Percentiles rank a stretch among this genome's conserved stretches.
Conservation (phyloP, 2,113 vertebrate species). For the Halcyon senegalensis region DNA sequence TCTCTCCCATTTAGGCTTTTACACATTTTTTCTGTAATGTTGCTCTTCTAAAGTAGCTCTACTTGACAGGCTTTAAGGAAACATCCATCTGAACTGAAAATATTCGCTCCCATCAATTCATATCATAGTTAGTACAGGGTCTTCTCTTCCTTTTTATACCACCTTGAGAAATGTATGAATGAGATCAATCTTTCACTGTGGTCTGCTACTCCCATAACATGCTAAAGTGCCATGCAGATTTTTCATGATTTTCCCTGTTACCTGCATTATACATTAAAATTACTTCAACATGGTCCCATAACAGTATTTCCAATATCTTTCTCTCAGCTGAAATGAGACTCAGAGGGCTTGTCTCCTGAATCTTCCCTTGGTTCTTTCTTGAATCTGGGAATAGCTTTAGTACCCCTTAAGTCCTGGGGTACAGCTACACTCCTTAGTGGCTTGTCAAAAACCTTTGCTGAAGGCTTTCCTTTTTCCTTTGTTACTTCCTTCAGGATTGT, state of each 20-base stretch:
- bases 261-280: neutral
- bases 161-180: neutral
- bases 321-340: conserved; percentile 19
- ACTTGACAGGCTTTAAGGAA: neutral
- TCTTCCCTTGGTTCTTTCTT: conserved; percentile 23
- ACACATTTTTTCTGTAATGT: neutral
- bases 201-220: neutral
- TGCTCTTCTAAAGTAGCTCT: neutral
- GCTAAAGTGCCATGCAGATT: neutral
- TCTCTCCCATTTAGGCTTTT: neutral
- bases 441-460: conserved; percentile 46
- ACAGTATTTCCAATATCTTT: conserved; percentile 44
- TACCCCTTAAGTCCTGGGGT: conserved; percentile 10
- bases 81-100: neutral
- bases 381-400: conserved; percentile 20
- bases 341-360: neutral
- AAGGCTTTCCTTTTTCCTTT: conserved; percentile 58
- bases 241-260: neutral
- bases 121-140: neutral
- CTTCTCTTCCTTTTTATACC: neutral
- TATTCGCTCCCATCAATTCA: neutral
- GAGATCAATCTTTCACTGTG: neutral
- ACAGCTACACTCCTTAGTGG: neutral
- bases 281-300: neutral
- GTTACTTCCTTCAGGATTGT: conserved; percentile 58